A percentile compares a stretch with the other conserved stretches of the same genome.
Conservation (phyloP, 2,797 vertebrate species). For the Rousettus madagascariensis region DNA sequence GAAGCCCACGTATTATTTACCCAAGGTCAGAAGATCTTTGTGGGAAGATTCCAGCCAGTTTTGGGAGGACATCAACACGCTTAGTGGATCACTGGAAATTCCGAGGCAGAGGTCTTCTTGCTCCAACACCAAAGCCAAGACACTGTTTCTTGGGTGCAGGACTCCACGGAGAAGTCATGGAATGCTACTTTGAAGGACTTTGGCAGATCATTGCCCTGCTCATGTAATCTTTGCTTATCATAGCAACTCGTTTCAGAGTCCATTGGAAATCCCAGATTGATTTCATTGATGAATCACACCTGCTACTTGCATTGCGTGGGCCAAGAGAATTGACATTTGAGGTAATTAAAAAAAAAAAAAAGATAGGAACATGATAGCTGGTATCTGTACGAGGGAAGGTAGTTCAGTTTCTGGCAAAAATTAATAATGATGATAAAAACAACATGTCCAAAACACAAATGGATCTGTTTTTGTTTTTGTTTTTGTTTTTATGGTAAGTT, state of each 20-base stretch:
- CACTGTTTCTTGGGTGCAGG: accelerated
- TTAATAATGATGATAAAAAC: background rate
- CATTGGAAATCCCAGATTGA: slow-evolving; percentile 72
- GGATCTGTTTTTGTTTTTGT: background rate
- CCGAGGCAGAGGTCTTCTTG: background rate
- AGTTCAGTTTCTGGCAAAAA: background rate
- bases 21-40: background rate
- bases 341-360: slow-evolving; percentile 60
- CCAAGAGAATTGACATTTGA: slow-evolving; percentile 77
- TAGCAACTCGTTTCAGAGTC: background rate
- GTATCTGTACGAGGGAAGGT: accelerated
- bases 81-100: background rate
- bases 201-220: background rate
- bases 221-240: background rate
- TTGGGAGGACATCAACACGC: accelerated
- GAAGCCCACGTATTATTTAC: accelerated
- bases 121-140: accelerated
- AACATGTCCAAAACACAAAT: background rate
- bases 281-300: slow-evolving; percentile 80
- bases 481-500: background rate
- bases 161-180: background rate
- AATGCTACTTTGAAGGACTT: background rate
- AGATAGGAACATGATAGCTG: background rate
- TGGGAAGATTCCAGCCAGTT: accelerated
- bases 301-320: slow-evolving; percentile 74